Evolutionary conservation across 92 coral and sea anemone genomes (phyloP), one percentile per base, ranked within the genome.

Genomic region (Paragorgia papillata): DNA sequence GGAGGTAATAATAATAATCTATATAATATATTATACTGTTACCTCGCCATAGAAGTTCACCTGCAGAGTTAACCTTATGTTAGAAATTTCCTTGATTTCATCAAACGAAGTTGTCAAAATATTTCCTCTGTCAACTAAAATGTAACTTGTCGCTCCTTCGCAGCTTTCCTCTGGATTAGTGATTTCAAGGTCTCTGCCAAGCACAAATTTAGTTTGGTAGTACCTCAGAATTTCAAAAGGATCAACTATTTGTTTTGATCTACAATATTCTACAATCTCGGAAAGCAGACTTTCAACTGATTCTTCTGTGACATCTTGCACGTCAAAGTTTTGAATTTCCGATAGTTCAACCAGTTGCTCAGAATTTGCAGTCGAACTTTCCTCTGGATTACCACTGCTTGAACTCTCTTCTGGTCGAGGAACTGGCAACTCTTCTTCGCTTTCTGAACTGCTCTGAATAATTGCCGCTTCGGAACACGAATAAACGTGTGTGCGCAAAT

Each of bases 401-500:
- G 43, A 62, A 62, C 19, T 33, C 43, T 33, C 43, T 30, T 30
- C 19, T 28, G 17, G 68, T n/a, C 13, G n/a, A 62, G 40, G 15
- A 27, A 20, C 37, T 62, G 68, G 43, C 22, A 62, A 31, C 25
- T 22, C 73, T 20, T 65, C 73, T 65, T 33, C 51, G 40, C 51
- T 40, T 33, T 62, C 69, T 9, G 49, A 33, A n/a, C n/a, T 20
- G 30, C 51, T 37, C 14, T 10, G 27, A 65, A 25, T 62, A 32
- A 62, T 65, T 15, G 6, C 73, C 8, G 73, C 73, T 65, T 65
- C 73, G 14, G 53, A 37, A 65, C 86, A 82, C 65, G 24, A 29
- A 25, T 37, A 44, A 33, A 70, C 67, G 61, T 82, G 86, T 17
- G 40, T 44, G 31, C 81, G 66, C 21, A 86, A 71, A 28, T 81